phyloP scores from a whole-genome alignment of 2,888 invertebrate genomes.

The Nomada fucata region DNA sequence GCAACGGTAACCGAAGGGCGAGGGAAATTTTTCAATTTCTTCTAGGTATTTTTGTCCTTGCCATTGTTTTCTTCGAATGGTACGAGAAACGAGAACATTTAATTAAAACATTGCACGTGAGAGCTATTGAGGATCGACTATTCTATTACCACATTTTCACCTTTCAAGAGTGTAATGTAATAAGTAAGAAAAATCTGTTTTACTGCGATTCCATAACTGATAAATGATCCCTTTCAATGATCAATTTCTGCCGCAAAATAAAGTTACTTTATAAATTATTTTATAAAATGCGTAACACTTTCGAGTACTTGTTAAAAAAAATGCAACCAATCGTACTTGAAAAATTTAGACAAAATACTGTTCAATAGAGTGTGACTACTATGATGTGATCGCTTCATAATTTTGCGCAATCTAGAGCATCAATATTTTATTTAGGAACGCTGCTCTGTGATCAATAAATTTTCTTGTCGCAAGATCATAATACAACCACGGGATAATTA shows the following conservation, averaged over 20 bases:
- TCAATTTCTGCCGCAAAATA: too few relatives aligned
- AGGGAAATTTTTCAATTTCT: conserved; percentile 26
- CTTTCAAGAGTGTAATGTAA: background rate
- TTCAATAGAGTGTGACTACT: too few relatives aligned
- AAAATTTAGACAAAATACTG: too few relatives aligned
- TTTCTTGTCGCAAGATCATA: conserved; percentile 7
- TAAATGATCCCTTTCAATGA: too few relatives aligned
- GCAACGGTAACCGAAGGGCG: conserved; percentile 9
- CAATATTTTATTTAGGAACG: conserved; percentile 18
- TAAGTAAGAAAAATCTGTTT: too few relatives aligned
- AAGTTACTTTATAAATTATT: too few relatives aligned
- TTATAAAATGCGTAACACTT: too few relatives aligned
- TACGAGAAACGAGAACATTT: background rate
- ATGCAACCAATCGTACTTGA: too few relatives aligned
- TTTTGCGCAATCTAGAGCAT: background rate
- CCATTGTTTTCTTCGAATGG: background rate
- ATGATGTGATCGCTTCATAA: too few relatives aligned
- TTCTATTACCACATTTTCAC: background rate
- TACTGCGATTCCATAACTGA: too few relatives aligned
- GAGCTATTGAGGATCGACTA: background rate
- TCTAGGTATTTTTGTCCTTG: background rate
- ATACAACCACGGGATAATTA: conserved; percentile 22
- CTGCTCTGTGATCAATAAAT: background rate
- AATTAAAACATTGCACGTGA: conserved; percentile 2
- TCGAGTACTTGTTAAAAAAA: too few relatives aligned